Base-by-base conservation (phyloP, 37 sponge, comb jelly and placozoan species). In the Beroe ovata region DNA sequence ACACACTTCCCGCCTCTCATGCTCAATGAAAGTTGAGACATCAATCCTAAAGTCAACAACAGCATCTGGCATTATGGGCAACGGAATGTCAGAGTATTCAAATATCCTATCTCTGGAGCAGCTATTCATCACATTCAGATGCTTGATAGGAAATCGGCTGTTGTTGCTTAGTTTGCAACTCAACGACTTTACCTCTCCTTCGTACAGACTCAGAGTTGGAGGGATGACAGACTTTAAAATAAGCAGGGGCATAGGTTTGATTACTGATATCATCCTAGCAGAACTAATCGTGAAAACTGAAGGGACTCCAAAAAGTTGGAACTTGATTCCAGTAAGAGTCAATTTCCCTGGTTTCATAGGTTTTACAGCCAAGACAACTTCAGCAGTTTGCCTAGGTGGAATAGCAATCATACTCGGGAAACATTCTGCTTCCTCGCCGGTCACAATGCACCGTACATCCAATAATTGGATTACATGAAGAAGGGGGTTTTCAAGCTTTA, bases 371-470 rank as follows among this genome's bases (percentile, higher is more conserved):
- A 77, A 54, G 8, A 42, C 54, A 32, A 77, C 25, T 14, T 77
- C 84, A 14, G 33, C 41, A 40, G 29, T 42, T 40, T 77, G 84
- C 28, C 41, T 77, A 6, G 84, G 84, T 6, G 20, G 33, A 0
- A 77, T 40, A n/a, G 84, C 41, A 6, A 77, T 42, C 0, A 54
- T 77, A 29, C 84, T 19, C 11, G 84, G 84, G 54, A 41, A 77
- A 36, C 84, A 77, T 42, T 77, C 84, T 3, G 54, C 84, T 21
- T 1, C 19, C 20, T 26, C 84, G 21, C 84, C 84, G 1, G 26
- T 35, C n/a, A 77, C 84, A 21, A 77, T 42, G 84, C 84, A 77
- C 33, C 84, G 39, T n/a, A 77, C 33, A 35, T 77, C 84, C 20
- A 77, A 77, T 35, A 77, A 23, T 41, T 77, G 84, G 18, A 77